phyloP scores from a whole-genome alignment of 2,113 vertebrate species.

The Onychorhynchus coronatus region DNA sequence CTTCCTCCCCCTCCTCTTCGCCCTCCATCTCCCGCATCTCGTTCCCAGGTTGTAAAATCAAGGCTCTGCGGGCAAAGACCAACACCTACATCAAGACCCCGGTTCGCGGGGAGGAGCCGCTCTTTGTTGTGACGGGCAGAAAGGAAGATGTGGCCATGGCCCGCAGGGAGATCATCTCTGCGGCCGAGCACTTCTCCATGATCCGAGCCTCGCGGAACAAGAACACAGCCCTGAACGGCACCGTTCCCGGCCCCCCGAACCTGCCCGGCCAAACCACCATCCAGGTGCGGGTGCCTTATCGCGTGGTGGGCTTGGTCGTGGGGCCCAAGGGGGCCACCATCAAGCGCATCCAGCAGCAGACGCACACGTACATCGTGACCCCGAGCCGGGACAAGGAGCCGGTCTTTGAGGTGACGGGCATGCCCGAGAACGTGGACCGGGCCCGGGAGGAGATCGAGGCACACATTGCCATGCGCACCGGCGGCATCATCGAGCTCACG shows the following conservation, averaged over 20 bases:
- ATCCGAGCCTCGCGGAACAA: conserved; percentile 95
- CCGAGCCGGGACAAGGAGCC: conserved; percentile 97
- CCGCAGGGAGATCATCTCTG: conserved; percentile 95
- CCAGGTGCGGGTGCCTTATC: conserved; percentile 95
- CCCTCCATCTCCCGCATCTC: background rate
- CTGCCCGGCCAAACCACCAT: conserved; percentile 96
- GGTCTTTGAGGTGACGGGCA: conserved; percentile 94
- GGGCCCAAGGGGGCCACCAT: conserved; percentile 96
- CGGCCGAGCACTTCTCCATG: conserved; percentile 97
- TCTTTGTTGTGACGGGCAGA: conserved; percentile 96
- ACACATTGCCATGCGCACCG: conserved; percentile 94
- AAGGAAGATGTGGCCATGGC: conserved; percentile 98
- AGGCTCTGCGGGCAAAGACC: conserved; percentile 96
- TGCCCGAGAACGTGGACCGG: conserved; percentile 96
- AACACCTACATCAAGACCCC: conserved; percentile 99
- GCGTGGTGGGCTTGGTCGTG: conserved; percentile 94
- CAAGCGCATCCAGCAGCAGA: conserved; percentile 97
- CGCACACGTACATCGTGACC: conserved; percentile 97
- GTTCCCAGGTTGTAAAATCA: conserved; percentile 94
- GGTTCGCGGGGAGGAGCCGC: conserved; percentile 96
- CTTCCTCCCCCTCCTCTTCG: background rate
- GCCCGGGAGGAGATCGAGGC: conserved; percentile 96
- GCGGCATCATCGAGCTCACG: conserved; percentile 88
- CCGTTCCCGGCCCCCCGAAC: conserved; percentile 89
- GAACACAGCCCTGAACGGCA: conserved; percentile 83